Evolutionary conservation across 2,113 vertebrate species (phyloP), one percentile per base, ranked within the genome.

Genomic region (Accipiter cooperii): DNA sequence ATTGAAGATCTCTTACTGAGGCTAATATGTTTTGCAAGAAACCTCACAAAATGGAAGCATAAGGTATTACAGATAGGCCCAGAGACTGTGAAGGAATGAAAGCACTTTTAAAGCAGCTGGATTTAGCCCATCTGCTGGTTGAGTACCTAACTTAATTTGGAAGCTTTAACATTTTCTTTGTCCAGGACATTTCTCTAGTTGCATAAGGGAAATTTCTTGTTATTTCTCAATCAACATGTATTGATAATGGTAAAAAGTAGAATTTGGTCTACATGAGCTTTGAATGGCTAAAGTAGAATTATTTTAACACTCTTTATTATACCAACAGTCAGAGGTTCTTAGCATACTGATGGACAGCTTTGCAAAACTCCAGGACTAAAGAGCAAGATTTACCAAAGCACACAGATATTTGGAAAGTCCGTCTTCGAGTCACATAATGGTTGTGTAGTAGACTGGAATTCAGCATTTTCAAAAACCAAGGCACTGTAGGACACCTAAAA

Each of bases 1-100:
- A 98, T 83, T 93, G 91, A 97, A 70, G 94, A 92, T 97, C 97
- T 95, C 42, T 47, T 96, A 87, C 75, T 36, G 82, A 95, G 96
- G 90, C 68, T 96, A 78, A 40, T 93, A 87, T 55, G 57, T 94
- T 91, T 88, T 93, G 60, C 84, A 95, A 97, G 84, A 92, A 89
- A 95, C 65, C 40, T 98, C 86, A 93, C 89, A 86, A 73, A 96
- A 81, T 83, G 18, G 65, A 89, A 94, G 44, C 54, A 60, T 58
- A 80, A 94, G 84, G 84, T 96, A 85, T 95, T 94, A 75, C 13
- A 18, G 80, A 87, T 86, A 90, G 82, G 64, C 87, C 42, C 63
- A 91, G 68, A 91, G 68, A 47, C 57, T 52, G 33, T 3, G 18
- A 57, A 68, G 54, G 52, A 79, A 51, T 89, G 31, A 71, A 55